Conservation (phyloP, 2,113 vertebrate genomes). For the Ctenodactylus gundi region DNA sequence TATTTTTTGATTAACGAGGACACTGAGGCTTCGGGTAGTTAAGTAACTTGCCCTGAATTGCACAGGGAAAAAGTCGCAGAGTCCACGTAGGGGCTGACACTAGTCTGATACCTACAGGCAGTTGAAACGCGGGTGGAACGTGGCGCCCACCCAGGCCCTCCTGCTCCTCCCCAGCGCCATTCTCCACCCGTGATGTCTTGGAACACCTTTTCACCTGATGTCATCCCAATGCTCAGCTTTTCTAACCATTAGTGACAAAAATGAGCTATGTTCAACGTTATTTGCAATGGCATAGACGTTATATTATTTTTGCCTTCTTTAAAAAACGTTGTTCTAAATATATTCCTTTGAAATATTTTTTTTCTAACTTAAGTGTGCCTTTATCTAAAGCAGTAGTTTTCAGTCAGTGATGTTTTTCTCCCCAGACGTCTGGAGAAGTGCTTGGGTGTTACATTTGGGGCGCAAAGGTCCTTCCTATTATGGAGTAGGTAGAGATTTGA, state of each 20-base stretch:
- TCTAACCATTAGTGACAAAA: background rate
- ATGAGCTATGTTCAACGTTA: background rate
- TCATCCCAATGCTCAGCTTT: background rate
- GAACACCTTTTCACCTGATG: background rate
- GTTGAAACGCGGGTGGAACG: rapidly evolving
- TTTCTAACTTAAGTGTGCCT: background rate
- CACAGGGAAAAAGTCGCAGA: background rate
- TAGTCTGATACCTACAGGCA: background rate
- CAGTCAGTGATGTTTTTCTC: background rate
- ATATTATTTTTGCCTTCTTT: background rate
- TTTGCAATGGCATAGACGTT: background rate
- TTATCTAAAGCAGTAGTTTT: background rate
- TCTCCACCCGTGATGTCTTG: rapidly evolving
- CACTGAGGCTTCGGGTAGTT: background rate
- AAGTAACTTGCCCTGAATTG: background rate
- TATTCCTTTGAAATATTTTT: background rate
- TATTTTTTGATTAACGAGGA: slow-evolving; percentile 9
- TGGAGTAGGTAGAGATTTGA: background rate
- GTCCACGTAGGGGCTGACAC: background rate
- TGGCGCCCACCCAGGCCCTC: rapidly evolving
- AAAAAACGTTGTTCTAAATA: background rate
- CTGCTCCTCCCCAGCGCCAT: rapidly evolving
- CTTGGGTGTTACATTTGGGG: background rate
- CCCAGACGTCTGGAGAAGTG: background rate
- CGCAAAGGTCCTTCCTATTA: background rate